Percentiles rank a stretch among this genome's conserved stretches.
Conservation (phyloP, 1,140 invertebrate genomes). For the Drosophila sproati region DNA sequence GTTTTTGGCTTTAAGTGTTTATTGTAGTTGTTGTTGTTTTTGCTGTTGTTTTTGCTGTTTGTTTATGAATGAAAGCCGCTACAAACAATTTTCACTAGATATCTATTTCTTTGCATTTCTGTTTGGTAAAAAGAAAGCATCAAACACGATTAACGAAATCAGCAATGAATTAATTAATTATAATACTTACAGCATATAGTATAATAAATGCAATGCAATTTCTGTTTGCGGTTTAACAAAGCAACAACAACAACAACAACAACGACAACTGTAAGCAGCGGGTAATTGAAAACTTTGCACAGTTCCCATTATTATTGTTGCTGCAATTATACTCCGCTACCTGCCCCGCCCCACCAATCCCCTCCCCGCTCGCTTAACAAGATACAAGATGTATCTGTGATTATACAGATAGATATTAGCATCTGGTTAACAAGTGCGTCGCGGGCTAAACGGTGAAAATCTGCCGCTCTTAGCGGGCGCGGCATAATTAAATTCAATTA, state of each 20-base stretch:
- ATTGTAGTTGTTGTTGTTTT: conserved; percentile 15
- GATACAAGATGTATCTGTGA: conserved; percentile 8
- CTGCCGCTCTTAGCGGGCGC: conserved; percentile 59
- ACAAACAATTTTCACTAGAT: conserved; percentile 41
- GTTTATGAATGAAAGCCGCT: conserved; percentile 68
- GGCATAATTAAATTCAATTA: conserved; percentile 81
- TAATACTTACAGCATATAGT: conserved; percentile 52
- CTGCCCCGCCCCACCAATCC: background rate
- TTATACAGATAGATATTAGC: conserved; percentile 62
- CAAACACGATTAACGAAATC: conserved; percentile 25
- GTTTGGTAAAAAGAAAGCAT: conserved; percentile 54
- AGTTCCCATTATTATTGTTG: conserved; percentile 67
- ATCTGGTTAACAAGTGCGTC: conserved; percentile 80
- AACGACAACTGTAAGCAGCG: conserved; percentile 44
- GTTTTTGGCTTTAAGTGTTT: conserved; percentile 18
- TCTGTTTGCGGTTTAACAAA: conserved; percentile 64
- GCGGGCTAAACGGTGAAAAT: conserved; percentile 78
- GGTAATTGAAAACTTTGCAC: conserved; percentile 73
- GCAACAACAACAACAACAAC: conserved; percentile 32
- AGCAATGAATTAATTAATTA: conserved; percentile 42
- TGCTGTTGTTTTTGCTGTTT: conserved; percentile 19
- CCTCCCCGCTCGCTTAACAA: background rate
- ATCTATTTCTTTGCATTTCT: conserved; percentile 6
- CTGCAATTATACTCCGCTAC: conserved; percentile 52
- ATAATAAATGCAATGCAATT: conserved; percentile 73